These are phyloP conservation scores for Sinotaia quadrata DNA, from an alignment of 2,888 invertebrate species.

Conservation along the genomic window DNA sequence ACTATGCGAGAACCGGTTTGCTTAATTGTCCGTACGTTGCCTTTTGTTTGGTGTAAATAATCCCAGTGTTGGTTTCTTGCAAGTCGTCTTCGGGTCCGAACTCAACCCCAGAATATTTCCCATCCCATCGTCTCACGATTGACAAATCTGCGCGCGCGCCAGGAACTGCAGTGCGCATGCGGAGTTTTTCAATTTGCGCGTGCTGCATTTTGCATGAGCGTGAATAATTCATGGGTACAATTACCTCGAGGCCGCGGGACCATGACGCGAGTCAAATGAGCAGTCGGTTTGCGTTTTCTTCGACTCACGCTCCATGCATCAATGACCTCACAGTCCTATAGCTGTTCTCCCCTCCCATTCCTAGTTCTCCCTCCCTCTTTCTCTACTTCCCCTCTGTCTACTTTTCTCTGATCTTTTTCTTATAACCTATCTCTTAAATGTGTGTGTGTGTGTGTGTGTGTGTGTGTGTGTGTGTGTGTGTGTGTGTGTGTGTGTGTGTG, in stretches of 20 bases:
- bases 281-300: slow-evolving; percentile 1
- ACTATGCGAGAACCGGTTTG: too few relatives aligned
- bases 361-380: not conserved
- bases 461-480: slow-evolving; percentile 15
- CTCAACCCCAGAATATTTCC: slow-evolving; percentile 17
- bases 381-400: not conserved
- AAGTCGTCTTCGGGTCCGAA: too few relatives aligned
- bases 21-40: not conserved
- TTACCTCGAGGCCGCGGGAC: slow-evolving; percentile 21
- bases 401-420: not conserved
- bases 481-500: not conserved
- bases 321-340: too few relatives aligned
- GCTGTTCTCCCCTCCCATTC: not conserved
- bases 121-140: slow-evolving; percentile 1
- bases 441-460: slow-evolving; percentile 12
- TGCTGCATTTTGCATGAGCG: slow-evolving; percentile 39
- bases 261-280: slow-evolving; percentile 1
- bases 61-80: too few relatives aligned
- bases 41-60: too few relatives aligned
- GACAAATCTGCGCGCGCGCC: slow-evolving; percentile 28
- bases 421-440: not conserved
- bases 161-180: slow-evolving; percentile 23
- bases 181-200: slow-evolving; percentile 35
- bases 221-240: slow-evolving; percentile 33
- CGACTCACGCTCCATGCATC: not conserved